A percentile compares a stretch with the other conserved stretches of the same genome.
Evolutionary conservation across 2,888 invertebrate species (phyloP).

Genomic region (Tuberolachnus salignus): DNA sequence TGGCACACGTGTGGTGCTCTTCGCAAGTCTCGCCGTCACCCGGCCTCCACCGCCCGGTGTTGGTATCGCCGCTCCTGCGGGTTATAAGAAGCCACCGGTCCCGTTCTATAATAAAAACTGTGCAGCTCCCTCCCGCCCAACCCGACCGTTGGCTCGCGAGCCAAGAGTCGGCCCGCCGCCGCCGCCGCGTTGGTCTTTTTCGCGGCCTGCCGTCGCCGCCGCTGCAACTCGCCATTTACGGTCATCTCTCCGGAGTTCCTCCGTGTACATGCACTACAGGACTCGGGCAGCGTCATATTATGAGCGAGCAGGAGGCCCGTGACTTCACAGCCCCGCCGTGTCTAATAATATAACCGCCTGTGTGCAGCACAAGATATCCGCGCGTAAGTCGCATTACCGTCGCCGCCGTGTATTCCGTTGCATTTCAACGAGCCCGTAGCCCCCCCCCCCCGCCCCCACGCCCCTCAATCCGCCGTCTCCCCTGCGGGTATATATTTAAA

Average conservation of each 20-base stretch:
- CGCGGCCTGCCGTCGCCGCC: not conserved
- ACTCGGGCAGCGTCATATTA: not conserved
- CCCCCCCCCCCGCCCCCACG: not conserved
- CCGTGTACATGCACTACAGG: too few species aligned
- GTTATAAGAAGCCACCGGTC: conserved; percentile 12
- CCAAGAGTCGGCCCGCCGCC: not conserved
- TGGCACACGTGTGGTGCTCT: conserved; percentile 38
- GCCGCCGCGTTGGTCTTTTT: conserved; percentile 35
- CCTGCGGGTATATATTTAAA: not conserved
- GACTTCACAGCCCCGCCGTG: not conserved
- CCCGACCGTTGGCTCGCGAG: not conserved
- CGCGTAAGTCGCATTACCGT: conserved; percentile 2
- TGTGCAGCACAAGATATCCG: not conserved
- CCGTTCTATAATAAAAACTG: conserved; percentile 46
- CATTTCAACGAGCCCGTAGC: not conserved
- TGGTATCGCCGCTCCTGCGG: conserved; percentile 7
- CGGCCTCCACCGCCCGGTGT: not conserved
- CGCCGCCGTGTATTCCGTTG: not conserved
- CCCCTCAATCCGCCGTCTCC: not conserved
- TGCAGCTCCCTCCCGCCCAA: not conserved
- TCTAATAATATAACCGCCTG: conserved; percentile 23
- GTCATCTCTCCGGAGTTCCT: conserved; percentile 27
- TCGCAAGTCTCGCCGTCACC: too few species aligned
- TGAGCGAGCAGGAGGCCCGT: not conserved
- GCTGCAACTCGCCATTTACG: conserved; percentile 39